Percentiles rank a stretch among this genome's conserved stretches.
These are phyloP conservation scores for Rostratula benghalensis DNA, from an alignment of 2,113 vertebrate species.

Conservation along the genomic window DNA sequence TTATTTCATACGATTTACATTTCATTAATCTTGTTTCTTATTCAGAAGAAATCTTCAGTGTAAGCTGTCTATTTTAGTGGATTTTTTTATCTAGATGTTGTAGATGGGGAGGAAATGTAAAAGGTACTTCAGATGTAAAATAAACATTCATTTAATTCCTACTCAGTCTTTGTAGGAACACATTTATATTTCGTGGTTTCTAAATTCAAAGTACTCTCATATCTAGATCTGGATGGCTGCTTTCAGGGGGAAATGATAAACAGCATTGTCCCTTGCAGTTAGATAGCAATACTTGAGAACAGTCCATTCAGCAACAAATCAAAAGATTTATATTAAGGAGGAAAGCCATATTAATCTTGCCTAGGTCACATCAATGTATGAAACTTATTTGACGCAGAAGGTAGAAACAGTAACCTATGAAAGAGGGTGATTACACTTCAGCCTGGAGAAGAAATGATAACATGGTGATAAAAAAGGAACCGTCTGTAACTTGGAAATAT, in stretches of 20 bases:
- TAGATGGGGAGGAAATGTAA: conserved; percentile 22
- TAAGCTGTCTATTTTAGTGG: background rate
- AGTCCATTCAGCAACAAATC: conserved; percentile 67
- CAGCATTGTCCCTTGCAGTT: conserved; percentile 57
- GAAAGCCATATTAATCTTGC: conserved; percentile 62
- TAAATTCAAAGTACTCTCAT: conserved; percentile 53
- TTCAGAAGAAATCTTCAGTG: background rate
- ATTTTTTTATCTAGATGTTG: conserved; percentile 10
- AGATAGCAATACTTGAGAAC: conserved; percentile 53
- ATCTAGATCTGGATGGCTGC: conserved; percentile 54
- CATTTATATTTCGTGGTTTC: conserved; percentile 70
- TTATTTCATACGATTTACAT: background rate
- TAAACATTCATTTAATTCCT: conserved; percentile 57
- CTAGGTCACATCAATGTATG: conserved; percentile 15
- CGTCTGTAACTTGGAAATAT: conserved; percentile 13
- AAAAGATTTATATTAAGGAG: conserved; percentile 62
- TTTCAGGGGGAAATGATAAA: conserved; percentile 62
- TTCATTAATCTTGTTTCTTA: background rate
- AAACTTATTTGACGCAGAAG: conserved; percentile 51
- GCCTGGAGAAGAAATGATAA: background rate
- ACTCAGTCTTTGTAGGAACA: conserved; percentile 21
- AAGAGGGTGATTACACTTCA: conserved; percentile 22
- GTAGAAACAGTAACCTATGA: conserved; percentile 28
- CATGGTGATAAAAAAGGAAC: background rate
- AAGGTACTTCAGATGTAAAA: conserved; percentile 33